Percentiles rank a stretch among this genome's conserved stretches.
These are phyloP conservation scores for Caenorhabditis macrosperma DNA, from an alignment of 2,888 invertebrate genomes.

Conservation along the genomic window DNA sequence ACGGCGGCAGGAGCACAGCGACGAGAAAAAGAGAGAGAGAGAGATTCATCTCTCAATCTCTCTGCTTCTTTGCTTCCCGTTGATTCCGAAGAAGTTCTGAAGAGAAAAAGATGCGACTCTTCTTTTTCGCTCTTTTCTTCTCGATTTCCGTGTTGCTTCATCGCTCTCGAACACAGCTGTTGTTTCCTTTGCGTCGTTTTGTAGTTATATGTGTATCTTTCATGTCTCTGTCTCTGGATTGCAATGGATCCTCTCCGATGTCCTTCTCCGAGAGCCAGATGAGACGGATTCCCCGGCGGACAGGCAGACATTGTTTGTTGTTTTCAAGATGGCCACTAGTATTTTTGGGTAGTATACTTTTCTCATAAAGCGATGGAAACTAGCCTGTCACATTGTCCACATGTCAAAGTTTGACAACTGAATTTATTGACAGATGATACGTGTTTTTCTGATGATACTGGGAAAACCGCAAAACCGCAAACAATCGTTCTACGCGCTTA, in stretches of 20 bases:
- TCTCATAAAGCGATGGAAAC: too few species aligned
- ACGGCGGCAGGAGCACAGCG: neutral
- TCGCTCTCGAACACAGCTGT: slow-evolving; percentile 43
- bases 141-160: slow-evolving; percentile 34
- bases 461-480: too few species aligned
- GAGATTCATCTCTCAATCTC: slow-evolving; percentile 23
- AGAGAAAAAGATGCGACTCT: slow-evolving; percentile 21
- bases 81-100: slow-evolving; percentile 3
- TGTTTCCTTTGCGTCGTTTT: slow-evolving; percentile 27
- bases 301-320: too few species aligned
- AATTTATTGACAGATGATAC: too few species aligned
- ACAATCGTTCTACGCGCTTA: neutral
- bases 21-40: slow-evolving; percentile 30
- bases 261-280: neutral
- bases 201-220: neutral
- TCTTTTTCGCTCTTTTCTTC: slow-evolving; percentile 21
- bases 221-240: too few species aligned
- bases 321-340: too few species aligned
- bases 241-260: neutral
- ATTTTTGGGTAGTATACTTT: too few species aligned
- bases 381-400: too few species aligned
- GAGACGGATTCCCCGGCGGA: too few species aligned
- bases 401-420: too few species aligned
- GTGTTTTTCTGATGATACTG: too few species aligned
- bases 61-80: neutral